These are phyloP conservation scores for Bovichtus variegatus DNA, from an alignment of 2,797 vertebrate genomes.

Conservation along the genomic window DNA sequence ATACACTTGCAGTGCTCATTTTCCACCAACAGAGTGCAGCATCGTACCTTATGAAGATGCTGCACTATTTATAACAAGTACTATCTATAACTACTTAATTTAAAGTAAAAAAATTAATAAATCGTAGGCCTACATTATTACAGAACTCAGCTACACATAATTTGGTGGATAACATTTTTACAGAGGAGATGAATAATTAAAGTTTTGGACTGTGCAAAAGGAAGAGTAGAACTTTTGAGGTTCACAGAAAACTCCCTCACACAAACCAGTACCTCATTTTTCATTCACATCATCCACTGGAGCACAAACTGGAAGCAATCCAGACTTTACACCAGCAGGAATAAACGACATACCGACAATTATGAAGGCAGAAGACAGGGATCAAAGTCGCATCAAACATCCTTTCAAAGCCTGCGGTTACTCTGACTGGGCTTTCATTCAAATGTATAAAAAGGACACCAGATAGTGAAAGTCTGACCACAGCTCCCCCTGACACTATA, in stretches of 20 bases:
- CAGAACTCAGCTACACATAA: neutral
- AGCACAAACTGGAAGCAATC: neutral
- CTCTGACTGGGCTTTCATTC: conserved; percentile 14
- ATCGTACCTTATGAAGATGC: neutral
- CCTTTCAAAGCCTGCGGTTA: conserved; percentile 1
- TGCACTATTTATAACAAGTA: fast-evolving
- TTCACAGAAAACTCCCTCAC: neutral
- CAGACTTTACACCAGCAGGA: conserved; percentile 8
- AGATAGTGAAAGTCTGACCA: neutral
- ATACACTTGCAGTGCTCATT: conserved; percentile 2
- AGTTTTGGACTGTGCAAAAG: neutral
- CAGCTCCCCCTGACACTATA: neutral
- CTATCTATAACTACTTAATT: neutral
- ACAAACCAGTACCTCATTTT: neutral
- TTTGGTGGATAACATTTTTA: too few relatives aligned
- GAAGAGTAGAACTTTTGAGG: neutral
- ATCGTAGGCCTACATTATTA: neutral
- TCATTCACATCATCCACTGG: neutral
- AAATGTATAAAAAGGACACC: neutral
- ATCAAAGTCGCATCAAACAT: conserved; percentile 2
- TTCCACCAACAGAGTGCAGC: conserved; percentile 32
- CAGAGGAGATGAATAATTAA: neutral
- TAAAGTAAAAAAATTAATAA: neutral
- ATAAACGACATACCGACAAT: neutral
- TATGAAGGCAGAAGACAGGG: neutral